Conservation (phyloP, 1,140 invertebrate genomes). For the Armadillidium nasatum region DNA sequence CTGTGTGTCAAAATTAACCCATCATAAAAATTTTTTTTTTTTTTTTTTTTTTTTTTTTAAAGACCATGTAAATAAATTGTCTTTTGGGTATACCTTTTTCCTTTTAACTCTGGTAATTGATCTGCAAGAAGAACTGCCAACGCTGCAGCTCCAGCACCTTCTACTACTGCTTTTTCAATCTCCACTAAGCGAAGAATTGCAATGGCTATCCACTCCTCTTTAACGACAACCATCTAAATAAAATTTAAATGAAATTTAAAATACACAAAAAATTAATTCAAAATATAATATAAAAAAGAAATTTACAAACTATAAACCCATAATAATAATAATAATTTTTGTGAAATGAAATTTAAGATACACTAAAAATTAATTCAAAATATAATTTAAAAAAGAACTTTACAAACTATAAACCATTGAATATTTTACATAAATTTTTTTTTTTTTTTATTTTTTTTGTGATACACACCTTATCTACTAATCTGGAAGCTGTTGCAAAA, state of each 20-base stretch:
- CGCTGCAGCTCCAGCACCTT: conserved; percentile 83
- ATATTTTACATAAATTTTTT: no score
- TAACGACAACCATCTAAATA: conserved; percentile 60
- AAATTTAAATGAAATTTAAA: conserved; percentile 25
- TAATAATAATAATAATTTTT: no score
- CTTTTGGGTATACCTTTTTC: conserved; percentile 66
- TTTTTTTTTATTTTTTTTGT: no score
- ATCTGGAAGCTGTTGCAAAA: conserved; percentile 65
- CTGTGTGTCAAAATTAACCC: conserved; percentile 46
- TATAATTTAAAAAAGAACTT: no score
- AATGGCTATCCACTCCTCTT: conserved; percentile 80
- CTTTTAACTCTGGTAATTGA: conserved; percentile 72
- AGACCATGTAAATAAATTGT: neutral
- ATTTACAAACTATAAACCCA: no score
- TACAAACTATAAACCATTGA: no score
- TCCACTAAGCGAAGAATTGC: conserved; percentile 81
- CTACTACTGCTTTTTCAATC: conserved; percentile 86
- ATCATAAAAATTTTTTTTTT: no score
- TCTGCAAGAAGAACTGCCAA: conserved; percentile 80
- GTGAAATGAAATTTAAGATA: no score
- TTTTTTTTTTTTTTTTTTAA: no score
- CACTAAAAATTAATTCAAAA: no score
- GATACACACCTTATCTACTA: conserved; percentile 70
- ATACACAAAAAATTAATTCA: no score
- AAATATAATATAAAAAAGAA: no score